These are phyloP conservation scores for Hirtodrosophila alboralis DNA, from an alignment of 2,888 invertebrate genomes.

Conservation along the genomic window DNA sequence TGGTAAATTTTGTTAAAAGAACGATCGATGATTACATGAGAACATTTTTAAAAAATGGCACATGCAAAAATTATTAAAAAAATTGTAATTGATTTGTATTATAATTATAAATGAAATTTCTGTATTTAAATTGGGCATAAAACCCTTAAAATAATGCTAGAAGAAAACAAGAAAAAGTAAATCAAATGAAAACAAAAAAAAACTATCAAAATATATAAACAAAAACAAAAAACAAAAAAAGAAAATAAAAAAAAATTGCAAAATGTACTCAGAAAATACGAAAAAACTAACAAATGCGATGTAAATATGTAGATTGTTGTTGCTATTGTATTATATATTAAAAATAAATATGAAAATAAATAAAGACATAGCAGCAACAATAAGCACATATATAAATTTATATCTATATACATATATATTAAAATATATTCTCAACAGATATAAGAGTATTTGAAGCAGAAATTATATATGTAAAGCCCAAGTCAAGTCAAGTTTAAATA, in stretches of 20 bases:
- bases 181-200: slow-evolving; percentile 18
- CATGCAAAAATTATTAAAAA: slow-evolving; percentile 55
- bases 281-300: slow-evolving; percentile 66
- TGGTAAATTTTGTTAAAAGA: slow-evolving; percentile 41
- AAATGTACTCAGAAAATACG: slow-evolving; percentile 55
- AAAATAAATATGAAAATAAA: slow-evolving; percentile 34
- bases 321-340: slow-evolving; percentile 37
- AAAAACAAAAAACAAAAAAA: slow-evolving; percentile 30
- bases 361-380: slow-evolving; percentile 47
- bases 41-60: slow-evolving; percentile 46
- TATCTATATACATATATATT: slow-evolving; percentile 21
- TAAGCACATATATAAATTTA: slow-evolving; percentile 43
- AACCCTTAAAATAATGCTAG: slow-evolving; percentile 15
- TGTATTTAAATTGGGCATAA: slow-evolving; percentile 54
- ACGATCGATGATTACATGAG: slow-evolving; percentile 11
- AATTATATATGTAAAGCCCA: slow-evolving; percentile 19
- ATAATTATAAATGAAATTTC: slow-evolving; percentile 60
- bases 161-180: slow-evolving; percentile 11
- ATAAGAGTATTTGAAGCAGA: slow-evolving; percentile 22
- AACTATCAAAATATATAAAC: slow-evolving; percentile 19
- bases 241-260: slow-evolving; percentile 44
- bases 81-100: slow-evolving; percentile 69
- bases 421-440: slow-evolving; percentile 32
- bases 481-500: slow-evolving; percentile 37
- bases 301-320: slow-evolving; percentile 76